Evolutionary conservation across 2,113 vertebrate genomes (phyloP).

Genomic region (Semnornis frantzii): DNA sequence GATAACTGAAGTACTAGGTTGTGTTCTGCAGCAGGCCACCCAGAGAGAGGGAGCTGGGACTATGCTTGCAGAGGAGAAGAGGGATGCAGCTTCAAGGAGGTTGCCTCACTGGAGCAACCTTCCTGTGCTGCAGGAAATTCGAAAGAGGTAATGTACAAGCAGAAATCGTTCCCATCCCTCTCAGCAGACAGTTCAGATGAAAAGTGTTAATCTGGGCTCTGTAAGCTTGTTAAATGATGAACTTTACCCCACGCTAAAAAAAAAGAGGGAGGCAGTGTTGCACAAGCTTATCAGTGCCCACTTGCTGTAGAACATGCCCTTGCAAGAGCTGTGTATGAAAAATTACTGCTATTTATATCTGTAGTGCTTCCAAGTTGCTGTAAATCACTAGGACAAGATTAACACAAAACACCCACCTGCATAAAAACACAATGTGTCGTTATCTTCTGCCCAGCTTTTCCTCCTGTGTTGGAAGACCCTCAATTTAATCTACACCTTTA

Average conservation of each 20-base stretch:
- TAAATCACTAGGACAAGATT: not conserved
- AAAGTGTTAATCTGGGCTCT: not conserved
- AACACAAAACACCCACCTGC: not conserved
- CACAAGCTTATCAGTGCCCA: conserved; percentile 33
- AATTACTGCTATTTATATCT: not conserved
- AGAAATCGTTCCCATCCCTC: not conserved
- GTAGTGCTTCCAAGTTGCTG: not conserved
- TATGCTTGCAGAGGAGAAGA: not conserved
- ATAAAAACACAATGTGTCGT: not conserved
- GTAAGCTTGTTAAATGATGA: conserved; percentile 13
- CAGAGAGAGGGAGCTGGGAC: not conserved
- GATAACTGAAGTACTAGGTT: not conserved
- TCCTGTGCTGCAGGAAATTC: not conserved
- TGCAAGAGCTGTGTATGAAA: not conserved
- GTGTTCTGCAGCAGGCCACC: not conserved
- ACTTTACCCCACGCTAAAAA: not conserved
- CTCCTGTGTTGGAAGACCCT: not conserved
- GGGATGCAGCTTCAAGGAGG: rapidly evolving
- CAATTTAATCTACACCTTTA: not conserved
- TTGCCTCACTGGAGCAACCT: not conserved
- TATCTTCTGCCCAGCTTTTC: not conserved
- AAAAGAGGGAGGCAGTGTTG: not conserved
- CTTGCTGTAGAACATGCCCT: conserved; percentile 12
- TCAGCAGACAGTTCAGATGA: not conserved
- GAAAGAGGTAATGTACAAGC: not conserved